Evolutionary conservation across 1,140 invertebrate genomes (phyloP), one percentile per base, ranked within the genome.

Genomic region (Bombus waltoni): DNA sequence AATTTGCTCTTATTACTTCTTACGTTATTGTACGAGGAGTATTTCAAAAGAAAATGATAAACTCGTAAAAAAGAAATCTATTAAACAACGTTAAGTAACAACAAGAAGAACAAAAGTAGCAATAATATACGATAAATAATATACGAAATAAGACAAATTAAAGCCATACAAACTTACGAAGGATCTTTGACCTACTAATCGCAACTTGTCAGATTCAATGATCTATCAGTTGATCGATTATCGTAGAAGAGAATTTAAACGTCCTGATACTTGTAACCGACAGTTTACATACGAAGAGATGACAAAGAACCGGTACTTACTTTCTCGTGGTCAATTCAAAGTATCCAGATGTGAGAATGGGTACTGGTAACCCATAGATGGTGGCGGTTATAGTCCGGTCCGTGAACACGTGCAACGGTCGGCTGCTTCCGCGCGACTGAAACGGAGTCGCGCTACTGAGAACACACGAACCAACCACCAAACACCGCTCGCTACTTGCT

Each of bases 351-450:
- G 76, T 38, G 44, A 2, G 15, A 62, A 42, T 2, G 81, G 53
- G 15, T 83, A 81, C 72, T 77, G 89, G 87, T 91, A 81, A 90
- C 90, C 90, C 90, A 91, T 91, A 87, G 87, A 91, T 91, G 87
- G 35, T 32, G 68, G 53, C 70, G 74, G 74, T 82, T 57, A 75
- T 65, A 47, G 77, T 75, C 40, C 57, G 22, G 53, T 80, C 25
- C 42, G 88, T 59, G 57, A 76, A 28, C 81, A 91, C 89, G 87
- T 89, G 81, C 87, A 83, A 83, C 89, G 89, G 73, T 91, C 83
- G 89, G 78, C 84, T 88, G 90, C 84, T 88, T 90, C 85, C 81
- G 75, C 89, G 44, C 84, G 89, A 91, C 90, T 91, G 90, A 90
- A 88, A 87, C 71, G 59, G 62, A 85, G 86, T 68, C 82, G 85